Percentiles rank a stretch among this genome's conserved stretches.
These are phyloP conservation scores for Enteromius argenteus DNA, from an alignment of 2,797 vertebrate genomes.

Conservation along the genomic window DNA sequence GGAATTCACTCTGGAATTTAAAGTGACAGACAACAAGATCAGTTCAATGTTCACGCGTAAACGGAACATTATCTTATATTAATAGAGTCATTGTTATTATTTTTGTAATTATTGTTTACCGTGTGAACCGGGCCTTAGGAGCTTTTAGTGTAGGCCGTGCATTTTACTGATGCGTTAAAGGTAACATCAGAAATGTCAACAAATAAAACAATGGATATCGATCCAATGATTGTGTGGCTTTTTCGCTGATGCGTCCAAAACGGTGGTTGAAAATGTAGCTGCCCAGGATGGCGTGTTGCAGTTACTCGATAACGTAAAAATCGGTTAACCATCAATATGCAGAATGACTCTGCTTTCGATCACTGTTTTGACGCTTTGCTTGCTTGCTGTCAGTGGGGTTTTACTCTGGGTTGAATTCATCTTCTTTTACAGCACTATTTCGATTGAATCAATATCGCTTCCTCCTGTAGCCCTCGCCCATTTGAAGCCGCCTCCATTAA, in stretches of 20 bases:
- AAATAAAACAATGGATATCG: background rate
- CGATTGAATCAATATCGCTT: constrained; percentile 20
- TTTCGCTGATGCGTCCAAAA: background rate
- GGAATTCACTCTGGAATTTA: background rate
- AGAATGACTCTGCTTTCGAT: background rate
- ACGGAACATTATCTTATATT: background rate
- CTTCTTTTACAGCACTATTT: constrained; percentile 28
- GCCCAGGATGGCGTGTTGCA: background rate
- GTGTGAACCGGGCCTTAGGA: background rate
- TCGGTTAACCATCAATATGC: background rate
- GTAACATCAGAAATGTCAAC: background rate
- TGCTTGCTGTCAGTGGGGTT: background rate
- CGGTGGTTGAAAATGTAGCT: background rate
- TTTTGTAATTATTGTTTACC: background rate
- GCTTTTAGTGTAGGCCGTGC: background rate
- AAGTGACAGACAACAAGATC: background rate
- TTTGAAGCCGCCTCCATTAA: constrained; percentile 26
- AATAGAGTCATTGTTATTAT: background rate
- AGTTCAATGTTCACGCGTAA: accelerated
- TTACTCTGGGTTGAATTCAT: background rate
- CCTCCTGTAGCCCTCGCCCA: background rate
- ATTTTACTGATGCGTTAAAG: background rate
- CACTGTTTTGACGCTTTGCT: background rate
- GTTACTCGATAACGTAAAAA: background rate
- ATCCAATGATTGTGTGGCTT: background rate